These are phyloP conservation scores for Dicyrtoma fusca DNA, from an alignment of 2,888 invertebrate species.

Conservation along the genomic window DNA sequence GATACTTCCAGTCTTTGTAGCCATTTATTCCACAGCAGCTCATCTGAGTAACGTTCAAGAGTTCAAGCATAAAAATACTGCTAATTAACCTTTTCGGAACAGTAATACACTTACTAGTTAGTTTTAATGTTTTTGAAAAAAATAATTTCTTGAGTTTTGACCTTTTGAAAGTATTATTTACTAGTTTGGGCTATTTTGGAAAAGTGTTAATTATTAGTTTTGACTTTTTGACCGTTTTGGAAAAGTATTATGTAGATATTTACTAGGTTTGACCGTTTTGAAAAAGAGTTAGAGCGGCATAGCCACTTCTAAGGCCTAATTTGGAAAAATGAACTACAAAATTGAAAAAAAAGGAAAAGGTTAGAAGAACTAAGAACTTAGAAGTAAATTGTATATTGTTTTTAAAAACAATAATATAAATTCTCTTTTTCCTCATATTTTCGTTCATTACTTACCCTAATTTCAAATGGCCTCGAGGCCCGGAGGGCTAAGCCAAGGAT, in stretches of 20 bases:
- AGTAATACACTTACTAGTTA: too few relatives aligned
- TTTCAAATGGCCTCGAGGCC: slow-evolving; percentile 33
- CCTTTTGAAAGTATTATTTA: too few relatives aligned
- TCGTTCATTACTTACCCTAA: slow-evolving; percentile 24
- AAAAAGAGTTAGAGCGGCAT: too few relatives aligned
- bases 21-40: slow-evolving; percentile 34
- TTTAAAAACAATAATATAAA: background rate
- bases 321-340: slow-evolving; percentile 25
- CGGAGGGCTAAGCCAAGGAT: slow-evolving; percentile 31
- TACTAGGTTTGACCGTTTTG: too few relatives aligned
- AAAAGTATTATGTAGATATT: too few relatives aligned
- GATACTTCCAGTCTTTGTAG: slow-evolving; percentile 32
- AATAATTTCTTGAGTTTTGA: too few relatives aligned
- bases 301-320: slow-evolving; percentile 28
- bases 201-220: background rate
- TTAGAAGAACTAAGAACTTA: background rate
- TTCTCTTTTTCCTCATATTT: background rate
- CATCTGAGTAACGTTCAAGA: slow-evolving; percentile 37
- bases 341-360: background rate
- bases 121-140: too few relatives aligned
- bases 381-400: background rate
- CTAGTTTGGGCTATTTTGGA: too few relatives aligned
- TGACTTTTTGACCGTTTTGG: background rate
- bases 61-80: too few relatives aligned
- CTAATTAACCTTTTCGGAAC: too few relatives aligned